Evolutionary conservation across 2,888 invertebrate species (phyloP).

Genomic region (Scotopteryx bipunctaria): DNA sequence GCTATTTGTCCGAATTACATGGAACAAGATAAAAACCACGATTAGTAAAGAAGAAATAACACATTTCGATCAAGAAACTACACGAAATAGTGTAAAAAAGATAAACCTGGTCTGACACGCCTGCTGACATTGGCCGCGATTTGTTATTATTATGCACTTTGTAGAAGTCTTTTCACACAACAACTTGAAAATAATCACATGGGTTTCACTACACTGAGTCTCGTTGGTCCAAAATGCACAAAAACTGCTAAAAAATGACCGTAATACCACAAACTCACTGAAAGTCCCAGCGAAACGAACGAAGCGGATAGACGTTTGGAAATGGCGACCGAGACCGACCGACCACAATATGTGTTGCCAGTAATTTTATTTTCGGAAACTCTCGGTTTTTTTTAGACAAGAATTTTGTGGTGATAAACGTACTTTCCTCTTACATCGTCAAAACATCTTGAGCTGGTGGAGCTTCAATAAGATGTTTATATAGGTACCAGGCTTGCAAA

Average conservation of each 20-base stretch:
- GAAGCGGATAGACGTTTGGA: slow-evolving; percentile 68
- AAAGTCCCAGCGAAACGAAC: slow-evolving; percentile 53
- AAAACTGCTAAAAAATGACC: slow-evolving; percentile 58
- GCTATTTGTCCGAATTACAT: slow-evolving; percentile 83
- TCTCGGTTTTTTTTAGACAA: slow-evolving; percentile 34
- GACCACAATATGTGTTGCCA: slow-evolving; percentile 51
- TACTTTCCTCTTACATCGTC: too few species aligned
- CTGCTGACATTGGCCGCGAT: slow-evolving; percentile 94
- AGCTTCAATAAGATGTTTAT: too few species aligned
- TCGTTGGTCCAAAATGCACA: slow-evolving; percentile 31
- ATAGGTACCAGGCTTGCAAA: too few species aligned
- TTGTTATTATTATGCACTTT: slow-evolving; percentile 79
- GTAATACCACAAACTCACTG: slow-evolving; percentile 63
- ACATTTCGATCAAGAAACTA: slow-evolving; percentile 43
- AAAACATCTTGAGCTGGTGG: too few species aligned
- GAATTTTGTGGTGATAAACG: background rate
- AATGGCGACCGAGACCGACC: slow-evolving; percentile 76
- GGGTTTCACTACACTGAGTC: slow-evolving; percentile 77
- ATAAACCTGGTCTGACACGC: slow-evolving; percentile 95
- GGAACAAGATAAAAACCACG: slow-evolving; percentile 80
- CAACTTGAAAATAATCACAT: slow-evolving; percentile 76
- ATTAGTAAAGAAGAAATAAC: slow-evolving; percentile 47
- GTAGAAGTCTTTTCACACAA: slow-evolving; percentile 72
- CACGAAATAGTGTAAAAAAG: slow-evolving; percentile 58
- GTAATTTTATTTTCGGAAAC: slow-evolving; percentile 32